Base-by-base conservation (phyloP, 2,797 vertebrate genomes). In the Mionectes olivaceus region DNA sequence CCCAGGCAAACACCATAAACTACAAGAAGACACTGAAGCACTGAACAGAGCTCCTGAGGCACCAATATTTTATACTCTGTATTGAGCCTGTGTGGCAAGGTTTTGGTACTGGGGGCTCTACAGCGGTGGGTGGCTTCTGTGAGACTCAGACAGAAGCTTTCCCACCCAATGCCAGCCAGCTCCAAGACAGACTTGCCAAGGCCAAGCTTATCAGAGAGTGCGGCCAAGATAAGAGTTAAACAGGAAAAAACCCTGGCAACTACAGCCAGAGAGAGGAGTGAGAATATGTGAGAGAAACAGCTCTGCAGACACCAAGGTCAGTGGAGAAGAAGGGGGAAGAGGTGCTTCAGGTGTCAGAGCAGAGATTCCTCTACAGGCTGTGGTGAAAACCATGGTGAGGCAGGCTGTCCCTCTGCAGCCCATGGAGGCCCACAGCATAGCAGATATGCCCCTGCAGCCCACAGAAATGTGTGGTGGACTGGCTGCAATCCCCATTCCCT, bases 151-250 rank as follows among this genome's bases (percentile, higher is more conserved):
- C 41, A 28, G 68, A 77, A 2, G 1, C 19, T 69, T 68, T 32
- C 18, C n/a, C 44, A 11, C 12, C 10, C 0, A 0, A 35, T 4
- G 6, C 43, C 30, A 68, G n/a, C 7, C 0, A 0, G 49, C n/a
- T 52, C 74, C 61, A n/a, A 57, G 11, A 43, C 0, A 0, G 33
- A 52, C 17, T 53, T 55, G 50, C 56, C 63, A 64, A 37, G 39
- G n/a, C 47, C 22, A 7, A 69, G n/a, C 69, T 28, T 43, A 33
- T 32, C 69, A 50, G 49, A 35, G 8, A 33, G 14, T 43, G 28
- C 28, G 21, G 56, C 69, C 27, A n/a, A 28, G 55, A 69, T 9
- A 85, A 55, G 24, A 39, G 37, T 27, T 74, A 39, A 50, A 47
- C n/a, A 53, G 17, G 39, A 41, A n/a, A 39, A 52, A 71, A 8